Conservation (phyloP, 2,888 invertebrate species). For the Pristionchus arcanus region DNA sequence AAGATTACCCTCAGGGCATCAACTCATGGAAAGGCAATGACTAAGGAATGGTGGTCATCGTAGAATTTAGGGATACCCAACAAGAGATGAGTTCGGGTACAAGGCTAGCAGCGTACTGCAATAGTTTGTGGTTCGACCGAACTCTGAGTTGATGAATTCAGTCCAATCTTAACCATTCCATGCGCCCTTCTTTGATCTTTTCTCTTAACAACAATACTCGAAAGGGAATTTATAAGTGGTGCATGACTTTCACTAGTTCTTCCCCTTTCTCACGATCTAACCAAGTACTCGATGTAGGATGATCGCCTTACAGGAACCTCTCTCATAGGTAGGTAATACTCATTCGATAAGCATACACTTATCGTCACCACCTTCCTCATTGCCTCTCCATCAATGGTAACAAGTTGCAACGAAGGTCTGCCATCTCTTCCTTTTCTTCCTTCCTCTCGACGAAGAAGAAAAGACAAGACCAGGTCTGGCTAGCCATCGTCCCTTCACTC, state of each 20-base stretch:
- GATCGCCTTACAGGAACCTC: slow-evolving; percentile 11
- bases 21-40: not conserved
- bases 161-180: not conserved
- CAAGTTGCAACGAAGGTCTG: not conserved
- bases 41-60: not conserved
- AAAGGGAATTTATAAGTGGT: slow-evolving; percentile 4
- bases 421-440: not conserved
- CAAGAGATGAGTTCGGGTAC: not conserved
- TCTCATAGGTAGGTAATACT: slow-evolving; percentile 11
- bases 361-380: not conserved
- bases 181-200: slow-evolving; percentile 20
- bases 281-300: slow-evolving; percentile 23
- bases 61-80: not conserved
- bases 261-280: not conserved
- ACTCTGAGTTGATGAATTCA: not conserved
- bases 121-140: slow-evolving; percentile 11
- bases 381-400: not conserved
- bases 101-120: not conserved
- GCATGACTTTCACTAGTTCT: slow-evolving; percentile 27
- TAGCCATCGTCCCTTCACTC: slow-evolving; percentile 6
- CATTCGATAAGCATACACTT: not conserved
- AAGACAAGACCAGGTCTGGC: slow-evolving; percentile 23
- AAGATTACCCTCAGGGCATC: not conserved
- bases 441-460: not conserved
- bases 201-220: not conserved